A percentile compares a stretch with the other conserved stretches of the same genome.
Conservation (phyloP, 2,113 vertebrate genomes). For the Bubo blakistoni region DNA sequence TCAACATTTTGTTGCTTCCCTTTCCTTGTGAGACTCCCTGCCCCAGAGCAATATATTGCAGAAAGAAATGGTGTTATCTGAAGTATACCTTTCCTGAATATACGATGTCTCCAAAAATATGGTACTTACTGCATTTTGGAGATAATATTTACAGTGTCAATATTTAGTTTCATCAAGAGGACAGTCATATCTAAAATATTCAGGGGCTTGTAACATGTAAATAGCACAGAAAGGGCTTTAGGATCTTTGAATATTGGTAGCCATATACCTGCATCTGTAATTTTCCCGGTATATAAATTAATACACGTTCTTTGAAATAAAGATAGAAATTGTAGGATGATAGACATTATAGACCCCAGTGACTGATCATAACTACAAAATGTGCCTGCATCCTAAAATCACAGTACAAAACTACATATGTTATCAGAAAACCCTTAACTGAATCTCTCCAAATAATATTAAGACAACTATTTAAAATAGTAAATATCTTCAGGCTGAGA, state of each 20-base stretch:
- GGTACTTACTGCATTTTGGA: neutral
- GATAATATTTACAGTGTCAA: neutral
- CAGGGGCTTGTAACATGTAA: neutral
- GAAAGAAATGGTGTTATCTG: neutral
- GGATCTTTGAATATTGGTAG: neutral
- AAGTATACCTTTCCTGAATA: neutral
- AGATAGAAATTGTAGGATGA: neutral
- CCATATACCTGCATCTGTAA: neutral
- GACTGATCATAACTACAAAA: neutral
- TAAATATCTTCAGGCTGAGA: neutral
- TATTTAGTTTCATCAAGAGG: neutral
- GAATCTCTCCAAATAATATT: neutral
- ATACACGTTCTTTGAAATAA: neutral
- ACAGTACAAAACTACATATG: neutral
- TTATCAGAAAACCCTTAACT: neutral
- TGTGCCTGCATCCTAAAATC: neutral
- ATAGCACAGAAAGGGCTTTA: neutral
- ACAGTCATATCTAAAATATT: neutral
- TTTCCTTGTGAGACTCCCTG: neutral
- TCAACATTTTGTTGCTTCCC: neutral
- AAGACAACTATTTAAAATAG: neutral
- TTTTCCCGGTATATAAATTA: neutral
- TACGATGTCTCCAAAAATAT: neutral
- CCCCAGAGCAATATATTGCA: neutral
- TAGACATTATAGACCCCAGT: neutral